Conservation (phyloP, 2,797 vertebrate species). For the Oryzias dopingdopingensis region DNA sequence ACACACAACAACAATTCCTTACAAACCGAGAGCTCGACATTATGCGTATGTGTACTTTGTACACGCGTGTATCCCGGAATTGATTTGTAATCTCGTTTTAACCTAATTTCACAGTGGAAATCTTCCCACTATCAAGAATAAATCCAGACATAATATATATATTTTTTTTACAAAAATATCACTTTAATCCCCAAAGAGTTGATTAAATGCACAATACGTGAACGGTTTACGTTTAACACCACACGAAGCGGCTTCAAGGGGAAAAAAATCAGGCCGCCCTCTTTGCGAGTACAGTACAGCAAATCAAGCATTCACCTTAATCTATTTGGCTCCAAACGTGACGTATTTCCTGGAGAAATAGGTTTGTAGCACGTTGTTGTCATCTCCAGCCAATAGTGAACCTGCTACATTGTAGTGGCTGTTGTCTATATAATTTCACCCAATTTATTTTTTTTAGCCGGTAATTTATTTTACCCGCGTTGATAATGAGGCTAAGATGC, state of each 20-base stretch:
- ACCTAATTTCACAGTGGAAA: too few species aligned
- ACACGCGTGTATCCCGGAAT: slow-evolving; percentile 12
- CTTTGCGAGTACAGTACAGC: rapidly evolving
- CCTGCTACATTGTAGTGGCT: slow-evolving; percentile 14
- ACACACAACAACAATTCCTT: slow-evolving; percentile 10
- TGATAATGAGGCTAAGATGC: neutral
- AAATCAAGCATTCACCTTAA: slow-evolving; percentile 41
- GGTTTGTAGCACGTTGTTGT: slow-evolving; percentile 66
- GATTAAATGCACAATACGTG: too few species aligned
- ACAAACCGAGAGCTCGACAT: rapidly evolving
- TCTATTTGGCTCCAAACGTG: slow-evolving; percentile 43
- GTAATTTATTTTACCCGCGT: slow-evolving; percentile 6
- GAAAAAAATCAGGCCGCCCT: slow-evolving; percentile 29
- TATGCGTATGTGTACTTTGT: slow-evolving; percentile 12
- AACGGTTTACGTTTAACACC: too few species aligned
- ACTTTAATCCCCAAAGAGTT: too few species aligned
- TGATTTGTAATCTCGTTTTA: too few species aligned
- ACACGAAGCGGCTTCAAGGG: neutral
- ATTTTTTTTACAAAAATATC: too few species aligned
- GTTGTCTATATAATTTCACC: neutral
- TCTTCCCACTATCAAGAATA: too few species aligned
- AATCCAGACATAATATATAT: too few species aligned
- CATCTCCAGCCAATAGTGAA: slow-evolving; percentile 49
- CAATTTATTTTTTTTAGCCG: neutral
- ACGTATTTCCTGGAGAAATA: slow-evolving; percentile 74